Base-by-base conservation (phyloP, 2,797 vertebrate genomes). In the Rhinoraja longicauda region DNA sequence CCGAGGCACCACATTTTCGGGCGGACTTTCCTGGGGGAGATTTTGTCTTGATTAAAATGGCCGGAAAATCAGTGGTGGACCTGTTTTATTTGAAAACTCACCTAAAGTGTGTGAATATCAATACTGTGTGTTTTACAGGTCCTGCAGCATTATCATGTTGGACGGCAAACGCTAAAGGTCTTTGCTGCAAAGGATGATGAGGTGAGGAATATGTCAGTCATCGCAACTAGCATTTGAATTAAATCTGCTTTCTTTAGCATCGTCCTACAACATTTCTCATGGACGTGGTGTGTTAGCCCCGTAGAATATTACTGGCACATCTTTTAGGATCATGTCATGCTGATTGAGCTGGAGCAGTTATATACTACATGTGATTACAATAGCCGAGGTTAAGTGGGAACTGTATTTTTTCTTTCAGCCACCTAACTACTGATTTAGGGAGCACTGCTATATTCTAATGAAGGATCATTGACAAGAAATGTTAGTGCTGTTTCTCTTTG, bases 91-190 rank as follows among this genome's bases (percentile, higher is more conserved):
- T 45, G 45, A 45, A 45, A 45, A 45, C 45, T 45, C 45, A 9
- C n/a, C n/a, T 77, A 15, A 32, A 77, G 5, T 77, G n/a, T 32
- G 32, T 77, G 7, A 62, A 32, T 13, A 77, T 3, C 32, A 26
- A 12, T 59, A 15, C 32, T 88, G 13, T 29, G 17, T 64, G 39
- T 39, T 76, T 62, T 96, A 2, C 95, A 99, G 99, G 94, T 99
- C 93, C 95, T 93, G 77, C 97, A 96, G 57, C 97, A 98, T 95
- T 97, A 96, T 57, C 99, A 98, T 93, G 97, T 99, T 97, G 99
- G 99, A 93, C 95, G 75, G 93, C 98, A 99, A 94, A 96, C 97
- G 94, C 62, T 99, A 93, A 99, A 99, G 95, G 96, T 99, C n/a
- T 99, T 99, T 96, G 94, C 98, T 93, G 94, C 96, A 0, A 97